These are phyloP conservation scores for Drosophila anceps DNA, from an alignment of 2,888 invertebrate species.

Conservation along the genomic window DNA sequence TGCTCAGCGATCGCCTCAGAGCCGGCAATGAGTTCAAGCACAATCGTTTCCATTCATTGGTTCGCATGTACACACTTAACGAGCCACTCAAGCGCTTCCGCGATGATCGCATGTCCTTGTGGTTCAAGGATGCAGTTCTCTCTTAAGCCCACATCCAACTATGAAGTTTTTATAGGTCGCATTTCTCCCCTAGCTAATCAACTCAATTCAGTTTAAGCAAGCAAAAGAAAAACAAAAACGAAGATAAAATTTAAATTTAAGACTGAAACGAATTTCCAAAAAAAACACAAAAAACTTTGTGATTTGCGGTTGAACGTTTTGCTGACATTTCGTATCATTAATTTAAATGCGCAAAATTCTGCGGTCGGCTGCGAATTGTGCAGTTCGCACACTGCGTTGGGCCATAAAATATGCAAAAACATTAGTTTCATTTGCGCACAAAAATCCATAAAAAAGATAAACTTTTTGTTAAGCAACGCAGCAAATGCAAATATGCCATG, in stretches of 20 bases:
- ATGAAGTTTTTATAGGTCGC: background rate
- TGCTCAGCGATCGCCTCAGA: constrained; percentile 46
- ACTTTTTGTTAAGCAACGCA: background rate
- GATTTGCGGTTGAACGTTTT: constrained; percentile 69
- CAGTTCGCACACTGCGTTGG: constrained; percentile 26
- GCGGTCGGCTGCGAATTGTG: constrained; percentile 53
- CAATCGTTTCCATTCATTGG: constrained; percentile 49
- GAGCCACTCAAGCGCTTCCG: constrained; percentile 41
- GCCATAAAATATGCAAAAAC: constrained; percentile 67
- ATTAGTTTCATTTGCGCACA: constrained; percentile 47
- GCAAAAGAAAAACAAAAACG: background rate
- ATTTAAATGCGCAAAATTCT: constrained; percentile 69
- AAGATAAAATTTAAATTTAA: constrained; percentile 4
- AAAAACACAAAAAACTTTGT: constrained; percentile 30
- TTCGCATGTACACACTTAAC: constrained; percentile 23
- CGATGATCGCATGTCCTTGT: constrained; percentile 62
- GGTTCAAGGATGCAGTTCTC: constrained; percentile 63
- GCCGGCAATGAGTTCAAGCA: constrained; percentile 59
- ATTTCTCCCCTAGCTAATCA: background rate
- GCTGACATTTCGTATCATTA: constrained; percentile 68
- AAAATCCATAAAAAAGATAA: constrained; percentile 8
- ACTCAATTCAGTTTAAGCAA: background rate
- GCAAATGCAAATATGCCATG: constrained; percentile 17
- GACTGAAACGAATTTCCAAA: constrained; percentile 2
- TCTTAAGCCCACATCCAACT: constrained; percentile 35